Evolutionary conservation across 2,797 vertebrate genomes (phyloP).

Genomic region (Loriculus beryllinus): DNA sequence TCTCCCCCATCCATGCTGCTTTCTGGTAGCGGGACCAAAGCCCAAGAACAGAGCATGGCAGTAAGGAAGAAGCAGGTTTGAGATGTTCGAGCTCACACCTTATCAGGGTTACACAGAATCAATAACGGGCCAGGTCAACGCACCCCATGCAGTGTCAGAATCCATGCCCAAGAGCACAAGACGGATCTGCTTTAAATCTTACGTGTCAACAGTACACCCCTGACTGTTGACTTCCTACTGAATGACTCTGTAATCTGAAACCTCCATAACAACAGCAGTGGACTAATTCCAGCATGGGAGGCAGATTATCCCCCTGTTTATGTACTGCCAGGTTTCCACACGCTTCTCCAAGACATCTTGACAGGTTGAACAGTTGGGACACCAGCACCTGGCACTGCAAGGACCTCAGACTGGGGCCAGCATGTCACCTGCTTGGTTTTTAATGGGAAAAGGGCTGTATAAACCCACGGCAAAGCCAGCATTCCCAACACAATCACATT

Average conservation of each 20-base stretch:
- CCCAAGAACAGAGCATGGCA: fast-evolving
- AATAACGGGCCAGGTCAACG: neutral
- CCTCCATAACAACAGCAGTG: neutral
- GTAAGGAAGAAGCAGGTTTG: neutral
- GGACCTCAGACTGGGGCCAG: fast-evolving
- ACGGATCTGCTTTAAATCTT: constrained; percentile 31
- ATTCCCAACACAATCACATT: neutral
- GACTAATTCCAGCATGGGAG: neutral
- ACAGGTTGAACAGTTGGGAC: neutral
- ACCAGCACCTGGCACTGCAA: neutral
- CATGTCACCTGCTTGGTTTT: neutral
- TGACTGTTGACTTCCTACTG: constrained; percentile 24
- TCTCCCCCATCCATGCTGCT: neutral
- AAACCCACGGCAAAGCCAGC: neutral
- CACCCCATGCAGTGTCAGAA: neutral
- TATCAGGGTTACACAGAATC: neutral
- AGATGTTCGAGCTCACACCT: neutral
- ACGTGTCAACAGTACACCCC: constrained; percentile 14
- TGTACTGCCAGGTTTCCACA: constrained; percentile 7
- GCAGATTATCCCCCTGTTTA: neutral
- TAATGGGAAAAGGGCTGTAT: neutral
- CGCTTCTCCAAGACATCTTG: neutral
- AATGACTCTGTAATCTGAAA: constrained; percentile 30
- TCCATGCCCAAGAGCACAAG: neutral
- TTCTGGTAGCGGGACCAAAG: neutral